A percentile compares a stretch with the other conserved stretches of the same genome.
Evolutionary conservation across 1,140 invertebrate species (phyloP).

Genomic region (Prorops nasuta): DNA sequence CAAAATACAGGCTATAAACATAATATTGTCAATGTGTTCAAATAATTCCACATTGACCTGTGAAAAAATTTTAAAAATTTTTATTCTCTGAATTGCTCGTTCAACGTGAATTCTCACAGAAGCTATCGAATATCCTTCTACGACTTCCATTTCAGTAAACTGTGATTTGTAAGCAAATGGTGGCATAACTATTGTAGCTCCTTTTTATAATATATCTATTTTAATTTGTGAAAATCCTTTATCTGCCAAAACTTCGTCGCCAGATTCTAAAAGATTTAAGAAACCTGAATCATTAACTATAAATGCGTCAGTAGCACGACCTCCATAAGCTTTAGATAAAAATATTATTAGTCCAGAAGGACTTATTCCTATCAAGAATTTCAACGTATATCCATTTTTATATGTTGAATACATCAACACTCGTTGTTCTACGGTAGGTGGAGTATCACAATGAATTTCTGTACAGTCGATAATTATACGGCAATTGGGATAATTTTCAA

Average conservation of each 20-base stretch:
- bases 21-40: conserved; percentile 19
- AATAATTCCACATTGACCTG: conserved; percentile 23
- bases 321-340: conserved; percentile 30
- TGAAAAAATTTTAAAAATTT: conserved; percentile 17
- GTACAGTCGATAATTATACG: conserved; percentile 19
- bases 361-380: conserved; percentile 31
- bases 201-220: conserved; percentile 11
- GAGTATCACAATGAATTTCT: conserved; percentile 16
- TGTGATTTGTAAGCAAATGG: conserved; percentile 14
- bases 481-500: conserved; percentile 15
- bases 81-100: conserved; percentile 19
- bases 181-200: conserved; percentile 15
- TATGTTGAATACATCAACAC: conserved; percentile 27
- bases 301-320: conserved; percentile 22
- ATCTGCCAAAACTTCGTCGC: conserved; percentile 43
- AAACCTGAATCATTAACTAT: conserved; percentile 34
- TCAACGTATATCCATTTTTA: conserved; percentile 21
- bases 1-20: conserved; percentile 22
- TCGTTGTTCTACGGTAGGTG: conserved; percentile 18
- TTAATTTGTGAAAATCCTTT: conserved; percentile 36
- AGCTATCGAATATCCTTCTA: conserved; percentile 19
- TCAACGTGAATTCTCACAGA: conserved; percentile 27
- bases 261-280: conserved; percentile 31
- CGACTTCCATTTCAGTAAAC: conserved; percentile 14
- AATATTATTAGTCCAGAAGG: conserved; percentile 25